These are phyloP conservation scores for Syrrhaptes paradoxus DNA, from an alignment of 2,113 vertebrate genomes.

Conservation along the genomic window DNA sequence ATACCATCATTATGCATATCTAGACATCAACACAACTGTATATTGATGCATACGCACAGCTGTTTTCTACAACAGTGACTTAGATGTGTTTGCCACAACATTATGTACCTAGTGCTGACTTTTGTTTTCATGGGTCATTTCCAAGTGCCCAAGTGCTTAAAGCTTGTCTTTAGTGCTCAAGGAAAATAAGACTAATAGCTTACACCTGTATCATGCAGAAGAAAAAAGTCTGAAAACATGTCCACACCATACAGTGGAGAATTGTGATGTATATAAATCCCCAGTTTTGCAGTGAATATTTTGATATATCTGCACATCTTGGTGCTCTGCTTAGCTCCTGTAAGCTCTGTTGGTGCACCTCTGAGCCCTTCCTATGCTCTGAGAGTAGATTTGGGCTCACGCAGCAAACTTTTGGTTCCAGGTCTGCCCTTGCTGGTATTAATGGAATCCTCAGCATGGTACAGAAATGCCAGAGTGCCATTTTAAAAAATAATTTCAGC, in stretches of 20 bases:
- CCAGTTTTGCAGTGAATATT: neutral
- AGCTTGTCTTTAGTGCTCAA: neutral
- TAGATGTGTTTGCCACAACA: neutral
- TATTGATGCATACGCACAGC: neutral
- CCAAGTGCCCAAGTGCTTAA: neutral
- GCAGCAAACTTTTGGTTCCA: neutral
- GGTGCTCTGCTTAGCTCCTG: neutral
- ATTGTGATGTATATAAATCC: neutral
- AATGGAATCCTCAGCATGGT: neutral
- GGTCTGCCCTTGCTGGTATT: neutral
- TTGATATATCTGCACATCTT: neutral
- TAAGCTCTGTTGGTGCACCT: neutral
- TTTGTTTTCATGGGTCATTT: neutral
- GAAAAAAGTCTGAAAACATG: neutral
- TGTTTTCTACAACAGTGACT: neutral
- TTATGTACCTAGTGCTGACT: neutral
- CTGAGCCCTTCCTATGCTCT: neutral
- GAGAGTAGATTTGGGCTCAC: neutral
- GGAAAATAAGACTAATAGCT: neutral
- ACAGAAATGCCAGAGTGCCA: neutral
- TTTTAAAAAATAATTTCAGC: neutral
- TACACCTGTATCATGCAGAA: neutral
- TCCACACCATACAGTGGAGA: neutral
- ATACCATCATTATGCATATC: neutral
- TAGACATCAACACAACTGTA: neutral